phyloP scores from a whole-genome alignment of 2,797 vertebrate genomes.

The Melanotaenia pygmaea region DNA sequence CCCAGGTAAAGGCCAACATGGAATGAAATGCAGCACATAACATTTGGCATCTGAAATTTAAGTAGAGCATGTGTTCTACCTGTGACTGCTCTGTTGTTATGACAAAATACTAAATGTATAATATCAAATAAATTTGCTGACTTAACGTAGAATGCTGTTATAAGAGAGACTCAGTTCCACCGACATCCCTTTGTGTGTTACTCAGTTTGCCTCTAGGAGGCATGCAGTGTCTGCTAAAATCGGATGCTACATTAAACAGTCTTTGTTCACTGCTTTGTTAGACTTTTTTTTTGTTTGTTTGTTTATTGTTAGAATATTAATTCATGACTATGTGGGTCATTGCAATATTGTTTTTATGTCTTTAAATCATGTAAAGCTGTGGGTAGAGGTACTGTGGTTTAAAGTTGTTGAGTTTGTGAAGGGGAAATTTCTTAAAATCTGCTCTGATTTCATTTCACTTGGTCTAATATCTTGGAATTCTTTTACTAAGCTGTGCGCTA shows the following conservation, averaged over 20 bases:
- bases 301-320: background rate
- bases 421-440: background rate
- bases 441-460: background rate
- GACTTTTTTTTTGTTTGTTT: background rate
- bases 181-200: background rate
- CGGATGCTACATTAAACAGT: background rate
- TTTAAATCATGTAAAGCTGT: no score
- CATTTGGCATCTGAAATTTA: slow-evolving; percentile 11
- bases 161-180: slow-evolving; percentile 1
- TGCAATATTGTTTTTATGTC: background rate
- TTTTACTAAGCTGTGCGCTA: background rate
- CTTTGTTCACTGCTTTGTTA: background rate
- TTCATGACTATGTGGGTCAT: background rate
- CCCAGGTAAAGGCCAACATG: slow-evolving; percentile 13
- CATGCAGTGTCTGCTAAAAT: background rate
- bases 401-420: no score
- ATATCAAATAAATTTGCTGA: background rate
- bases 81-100: background rate
- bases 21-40: background rate
- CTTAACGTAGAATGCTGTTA: background rate
- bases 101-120: background rate
- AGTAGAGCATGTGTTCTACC: slow-evolving; percentile 6
- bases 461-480: background rate
- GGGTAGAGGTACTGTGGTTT: no score
- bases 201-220: background rate